These are phyloP conservation scores for Dryobotodes eremita DNA, from an alignment of 2,888 invertebrate genomes.

Conservation along the genomic window DNA sequence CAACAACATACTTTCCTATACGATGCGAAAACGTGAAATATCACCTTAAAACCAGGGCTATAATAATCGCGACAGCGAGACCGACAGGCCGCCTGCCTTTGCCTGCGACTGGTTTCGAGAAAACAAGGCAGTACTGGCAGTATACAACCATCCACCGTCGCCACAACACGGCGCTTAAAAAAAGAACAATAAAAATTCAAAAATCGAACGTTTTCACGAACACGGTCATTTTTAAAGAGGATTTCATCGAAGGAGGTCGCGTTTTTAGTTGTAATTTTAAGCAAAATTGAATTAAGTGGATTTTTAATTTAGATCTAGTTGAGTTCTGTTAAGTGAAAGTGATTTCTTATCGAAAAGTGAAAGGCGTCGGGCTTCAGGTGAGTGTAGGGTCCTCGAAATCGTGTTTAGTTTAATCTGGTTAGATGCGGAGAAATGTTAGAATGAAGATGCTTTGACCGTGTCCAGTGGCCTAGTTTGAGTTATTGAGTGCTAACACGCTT, in stretches of 20 bases:
- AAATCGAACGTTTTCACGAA: constrained; percentile 60
- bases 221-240: constrained; percentile 65
- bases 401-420: constrained; percentile 77
- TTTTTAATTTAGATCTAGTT: constrained; percentile 63
- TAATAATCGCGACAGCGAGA: constrained; percentile 81
- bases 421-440: constrained; percentile 69
- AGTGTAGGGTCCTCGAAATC: constrained; percentile 78
- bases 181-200: constrained; percentile 65
- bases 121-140: constrained; percentile 82
- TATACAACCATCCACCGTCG: constrained; percentile 73
- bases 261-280: constrained; percentile 49
- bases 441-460: constrained; percentile 72
- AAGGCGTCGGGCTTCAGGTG: constrained; percentile 79
- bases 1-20: constrained; percentile 80
- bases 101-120: constrained; percentile 81
- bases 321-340: constrained; percentile 83
- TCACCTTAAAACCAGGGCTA: constrained; percentile 71
- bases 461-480: constrained; percentile 70
- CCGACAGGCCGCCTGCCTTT: constrained; percentile 75
- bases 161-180: constrained; percentile 69
- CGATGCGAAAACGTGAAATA: constrained; percentile 72
- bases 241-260: constrained; percentile 60
- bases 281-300: constrained; percentile 56
- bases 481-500: constrained; percentile 35
- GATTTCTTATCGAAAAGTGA: constrained; percentile 85